These are phyloP conservation scores for Danaus chrysippus DNA, from an alignment of 2,888 invertebrate species.

Conservation along the genomic window DNA sequence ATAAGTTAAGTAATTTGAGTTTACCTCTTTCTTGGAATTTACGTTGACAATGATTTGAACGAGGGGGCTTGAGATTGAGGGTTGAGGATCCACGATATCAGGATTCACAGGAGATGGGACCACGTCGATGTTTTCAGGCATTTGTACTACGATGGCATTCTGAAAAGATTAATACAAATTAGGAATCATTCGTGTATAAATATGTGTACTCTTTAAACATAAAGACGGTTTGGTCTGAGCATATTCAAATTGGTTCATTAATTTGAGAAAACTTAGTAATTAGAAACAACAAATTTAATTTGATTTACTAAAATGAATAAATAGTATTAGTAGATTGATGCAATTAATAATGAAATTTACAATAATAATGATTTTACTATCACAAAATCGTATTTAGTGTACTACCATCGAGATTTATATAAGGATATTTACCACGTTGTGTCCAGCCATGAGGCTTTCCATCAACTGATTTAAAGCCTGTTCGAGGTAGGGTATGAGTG, in stretches of 20 bases:
- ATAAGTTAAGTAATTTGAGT: not conserved
- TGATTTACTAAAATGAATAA: too few relatives aligned
- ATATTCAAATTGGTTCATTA: too few relatives aligned
- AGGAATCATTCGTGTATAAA: not conserved
- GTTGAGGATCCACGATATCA: constrained; percentile 19
- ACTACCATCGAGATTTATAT: constrained; percentile 25
- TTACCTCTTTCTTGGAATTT: constrained; percentile 37
- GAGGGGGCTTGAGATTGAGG: constrained; percentile 45
- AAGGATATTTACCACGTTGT: constrained; percentile 41
- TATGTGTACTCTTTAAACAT: not conserved
- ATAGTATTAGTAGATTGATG: too few relatives aligned
- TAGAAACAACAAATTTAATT: too few relatives aligned
- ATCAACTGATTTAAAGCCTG: constrained; percentile 50
- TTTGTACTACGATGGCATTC: constrained; percentile 38
- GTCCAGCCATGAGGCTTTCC: constrained; percentile 42
- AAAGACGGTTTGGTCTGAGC: too few relatives aligned
- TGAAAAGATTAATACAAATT: constrained; percentile 27
- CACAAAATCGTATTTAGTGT: too few relatives aligned
- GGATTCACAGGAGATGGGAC: constrained; percentile 25
- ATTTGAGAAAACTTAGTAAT: too few relatives aligned
- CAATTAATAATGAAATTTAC: too few relatives aligned
- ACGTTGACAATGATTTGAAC: constrained; percentile 53
- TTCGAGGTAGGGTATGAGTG: constrained; percentile 46
- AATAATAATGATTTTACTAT: too few relatives aligned
- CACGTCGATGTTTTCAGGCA: constrained; percentile 36